Base-by-base conservation (phyloP, 2,888 invertebrate species). In the Hoplodrina ambigua region DNA sequence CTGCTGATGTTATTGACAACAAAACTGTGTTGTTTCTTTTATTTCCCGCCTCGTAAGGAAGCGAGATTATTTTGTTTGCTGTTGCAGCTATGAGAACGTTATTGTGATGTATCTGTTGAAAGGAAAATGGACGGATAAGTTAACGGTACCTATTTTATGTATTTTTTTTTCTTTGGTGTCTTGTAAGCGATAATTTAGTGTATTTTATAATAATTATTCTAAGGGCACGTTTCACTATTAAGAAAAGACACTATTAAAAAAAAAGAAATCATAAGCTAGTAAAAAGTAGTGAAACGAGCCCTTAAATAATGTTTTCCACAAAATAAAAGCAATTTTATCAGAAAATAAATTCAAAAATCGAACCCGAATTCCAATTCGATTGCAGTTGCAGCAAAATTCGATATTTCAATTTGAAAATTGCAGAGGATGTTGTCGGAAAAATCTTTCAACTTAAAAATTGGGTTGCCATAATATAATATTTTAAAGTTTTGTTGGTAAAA, bases 1-100 rank as follows among this genome's bases (percentile, higher is more conserved):
- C 94, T 93, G 91, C 93, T 92, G 93, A 93, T 94, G 94, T 94
- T 94, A 93, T 93, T 94, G 95, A 94, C 95, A 95, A 93, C 92
- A 90, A 81, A 84, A 84, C 82, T 88, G 87, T 88, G 88, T 88
- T 90, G 91, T 93, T 94, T 90, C 93, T 94, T 94, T 94, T 93
- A 93, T 94, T 94, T 90, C 87, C 86, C 86, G 84, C 78, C 82
- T 71, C 81, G 85, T 83, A 53, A 69, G 78, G 88, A 88, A 87
- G 78, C 76, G 81, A 84, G 84, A 86, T 88, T 87, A 85, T 85
- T 84, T 83, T 49, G 67, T 69, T 54, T 20, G 30, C 57, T 57
- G 64, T 62, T 75, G 57, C 52, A 54, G 52, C 58, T 52, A 41
- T 75, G 37, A 37, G 54, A 54, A 69, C 11, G n/a, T 19, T 55